Conservation (phyloP, 2,888 invertebrate genomes). For the Eueremaeus valkanovi region DNA sequence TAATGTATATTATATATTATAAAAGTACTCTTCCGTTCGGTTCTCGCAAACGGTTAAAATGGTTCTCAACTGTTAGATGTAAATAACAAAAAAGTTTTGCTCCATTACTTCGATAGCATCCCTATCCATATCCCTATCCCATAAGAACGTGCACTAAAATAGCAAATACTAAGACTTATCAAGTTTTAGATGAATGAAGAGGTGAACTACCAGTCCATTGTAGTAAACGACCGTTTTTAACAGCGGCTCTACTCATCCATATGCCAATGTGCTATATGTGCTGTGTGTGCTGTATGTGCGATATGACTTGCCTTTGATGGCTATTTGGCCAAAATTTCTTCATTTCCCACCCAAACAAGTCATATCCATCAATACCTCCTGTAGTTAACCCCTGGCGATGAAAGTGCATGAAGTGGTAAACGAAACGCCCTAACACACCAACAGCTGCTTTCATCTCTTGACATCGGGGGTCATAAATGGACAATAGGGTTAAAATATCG, state of each 20-base stretch:
- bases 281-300: too few species aligned
- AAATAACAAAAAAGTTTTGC: slow-evolving; percentile 16
- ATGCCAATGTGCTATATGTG: slow-evolving; percentile 11
- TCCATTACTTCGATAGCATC: slow-evolving; percentile 24
- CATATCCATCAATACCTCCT: slow-evolving; percentile 32
- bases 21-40: slow-evolving; percentile 16
- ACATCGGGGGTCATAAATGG: slow-evolving; percentile 28
- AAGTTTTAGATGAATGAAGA: slow-evolving; percentile 31
- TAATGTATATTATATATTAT: slow-evolving; percentile 19
- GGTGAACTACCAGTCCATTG: slow-evolving; percentile 16
- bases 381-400: slow-evolving; percentile 32
- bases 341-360: slow-evolving; percentile 34
- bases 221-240: slow-evolving; percentile 32
- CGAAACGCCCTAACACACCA: slow-evolving; percentile 34
- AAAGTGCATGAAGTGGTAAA: slow-evolving; percentile 36
- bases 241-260: background rate
- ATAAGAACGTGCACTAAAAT: slow-evolving; percentile 30
- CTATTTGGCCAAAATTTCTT: slow-evolving; percentile 31
- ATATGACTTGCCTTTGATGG: too few species aligned
- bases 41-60: slow-evolving; percentile 16
- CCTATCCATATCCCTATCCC: too few species aligned
- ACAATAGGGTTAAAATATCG: slow-evolving; percentile 35
- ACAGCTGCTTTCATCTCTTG: slow-evolving; percentile 34
- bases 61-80: slow-evolving; percentile 16
- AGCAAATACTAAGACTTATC: slow-evolving; percentile 6